These are phyloP conservation scores for Odontophorus gujanensis DNA, from an alignment of 2,113 vertebrate species.

Conservation along the genomic window DNA sequence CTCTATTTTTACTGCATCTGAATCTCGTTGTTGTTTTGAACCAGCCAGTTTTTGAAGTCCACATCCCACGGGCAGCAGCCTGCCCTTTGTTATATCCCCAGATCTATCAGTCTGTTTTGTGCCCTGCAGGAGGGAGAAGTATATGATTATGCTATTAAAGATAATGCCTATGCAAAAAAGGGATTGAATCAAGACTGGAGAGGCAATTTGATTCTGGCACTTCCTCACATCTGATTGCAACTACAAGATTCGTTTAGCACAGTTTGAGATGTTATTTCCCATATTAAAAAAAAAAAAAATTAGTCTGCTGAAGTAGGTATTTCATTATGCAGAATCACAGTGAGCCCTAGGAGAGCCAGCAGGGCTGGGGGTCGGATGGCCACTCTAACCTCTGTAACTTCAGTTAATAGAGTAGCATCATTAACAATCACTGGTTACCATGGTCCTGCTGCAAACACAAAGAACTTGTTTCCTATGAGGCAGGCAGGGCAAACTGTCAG, in stretches of 20 bases:
- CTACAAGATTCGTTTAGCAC: conserved; percentile 9
- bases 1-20: background rate
- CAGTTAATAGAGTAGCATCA: background rate
- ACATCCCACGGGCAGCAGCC: background rate
- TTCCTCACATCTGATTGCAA: conserved; percentile 52
- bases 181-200: conserved; percentile 48
- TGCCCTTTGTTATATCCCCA: background rate
- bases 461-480: background rate
- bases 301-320: background rate
- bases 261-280: conserved; percentile 37
- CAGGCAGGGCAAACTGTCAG: background rate
- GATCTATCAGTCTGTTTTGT: background rate
- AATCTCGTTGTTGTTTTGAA: background rate
- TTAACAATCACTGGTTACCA: background rate
- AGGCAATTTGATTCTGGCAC: conserved; percentile 49
- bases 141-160: conserved; percentile 45
- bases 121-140: conserved; percentile 16
- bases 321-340: background rate
- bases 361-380: background rate
- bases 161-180: conserved; percentile 59
- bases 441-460: background rate
- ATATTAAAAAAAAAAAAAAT: background rate
- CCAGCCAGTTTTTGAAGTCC: background rate
- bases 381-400: background rate
- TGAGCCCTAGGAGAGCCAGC: background rate